Percentiles rank a stretch among this genome's conserved stretches.
These are phyloP conservation scores for Lerista edwardsae DNA, from an alignment of 2,797 vertebrate genomes.

Conservation along the genomic window DNA sequence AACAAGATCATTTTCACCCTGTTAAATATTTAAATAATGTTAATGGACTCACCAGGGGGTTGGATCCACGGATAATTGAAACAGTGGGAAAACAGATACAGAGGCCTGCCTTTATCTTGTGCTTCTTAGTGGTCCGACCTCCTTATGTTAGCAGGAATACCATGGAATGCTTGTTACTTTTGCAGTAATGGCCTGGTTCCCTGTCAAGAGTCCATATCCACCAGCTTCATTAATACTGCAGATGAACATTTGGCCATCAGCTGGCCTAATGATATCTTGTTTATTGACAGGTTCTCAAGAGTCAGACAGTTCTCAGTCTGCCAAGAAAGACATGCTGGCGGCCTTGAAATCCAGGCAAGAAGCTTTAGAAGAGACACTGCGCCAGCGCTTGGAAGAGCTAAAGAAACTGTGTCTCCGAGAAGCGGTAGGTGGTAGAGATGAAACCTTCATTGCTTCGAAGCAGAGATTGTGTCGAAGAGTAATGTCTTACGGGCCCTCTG, in stretches of 20 bases:
- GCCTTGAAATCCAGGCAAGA: conserved; percentile 97
- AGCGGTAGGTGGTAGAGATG: conserved; percentile 81
- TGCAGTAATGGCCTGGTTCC: conserved; percentile 33
- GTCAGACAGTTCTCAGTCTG: conserved; percentile 98
- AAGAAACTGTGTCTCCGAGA: conserved; percentile 97
- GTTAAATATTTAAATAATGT: too few species aligned
- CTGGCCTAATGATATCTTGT: conserved; percentile 75
- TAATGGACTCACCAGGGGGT: too few species aligned
- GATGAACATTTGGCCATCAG: conserved; percentile 62
- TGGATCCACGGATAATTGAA: too few species aligned
- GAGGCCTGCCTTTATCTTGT: neutral
- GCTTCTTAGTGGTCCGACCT: conserved; percentile 7
- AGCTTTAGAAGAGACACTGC: conserved; percentile 95
- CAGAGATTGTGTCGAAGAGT: fast-evolving
- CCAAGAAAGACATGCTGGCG: conserved; percentile 98
- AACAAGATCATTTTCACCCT: too few species aligned
- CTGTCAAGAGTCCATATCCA: conserved; percentile 16
- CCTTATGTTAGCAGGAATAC: conserved; percentile 31
- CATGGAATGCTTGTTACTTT: conserved; percentile 69
- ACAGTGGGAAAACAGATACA: too few species aligned
- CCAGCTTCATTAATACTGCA: conserved; percentile 58
- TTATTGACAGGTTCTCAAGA: conserved; percentile 94
- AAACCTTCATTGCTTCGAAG: neutral
- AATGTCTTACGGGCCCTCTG: neutral
- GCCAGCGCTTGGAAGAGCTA: conserved; percentile 91